Evolutionary conservation across 2,113 vertebrate species (phyloP).

Genomic region (Megaceryle maxima): DNA sequence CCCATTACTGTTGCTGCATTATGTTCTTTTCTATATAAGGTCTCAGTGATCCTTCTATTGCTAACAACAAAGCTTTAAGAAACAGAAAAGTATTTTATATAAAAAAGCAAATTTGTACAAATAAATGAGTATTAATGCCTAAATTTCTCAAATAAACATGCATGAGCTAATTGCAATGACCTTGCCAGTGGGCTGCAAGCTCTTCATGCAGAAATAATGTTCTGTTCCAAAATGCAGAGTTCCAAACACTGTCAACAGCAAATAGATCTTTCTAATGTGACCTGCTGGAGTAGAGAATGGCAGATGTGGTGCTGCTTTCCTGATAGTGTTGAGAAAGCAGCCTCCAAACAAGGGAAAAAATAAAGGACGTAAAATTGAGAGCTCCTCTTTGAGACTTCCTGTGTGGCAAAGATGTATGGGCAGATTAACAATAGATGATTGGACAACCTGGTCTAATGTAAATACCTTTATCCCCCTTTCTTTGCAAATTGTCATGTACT

Average conservation of each 20-base stretch:
- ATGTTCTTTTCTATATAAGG: not conserved
- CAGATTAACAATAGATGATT: not conserved
- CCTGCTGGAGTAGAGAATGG: not conserved
- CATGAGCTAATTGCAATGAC: conserved; percentile 4
- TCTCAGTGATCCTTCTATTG: not conserved
- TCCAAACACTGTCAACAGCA: conserved; percentile 1
- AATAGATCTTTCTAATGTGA: conserved; percentile 11
- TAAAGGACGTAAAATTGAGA: not conserved
- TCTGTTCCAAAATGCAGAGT: not conserved
- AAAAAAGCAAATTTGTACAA: not conserved
- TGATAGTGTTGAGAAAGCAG: not conserved
- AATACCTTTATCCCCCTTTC: not conserved
- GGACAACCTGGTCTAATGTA: not conserved
- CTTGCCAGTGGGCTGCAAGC: conserved; percentile 42
- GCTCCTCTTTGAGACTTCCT: not conserved
- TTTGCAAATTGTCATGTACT: not conserved
- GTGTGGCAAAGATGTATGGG: not conserved
- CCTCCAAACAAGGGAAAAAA: not conserved
- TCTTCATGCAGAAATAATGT: conserved; percentile 13
- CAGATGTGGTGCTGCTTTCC: not conserved
- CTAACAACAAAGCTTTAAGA: not conserved
- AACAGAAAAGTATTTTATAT: not conserved
- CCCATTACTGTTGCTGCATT: not conserved
- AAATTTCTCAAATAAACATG: conserved; percentile 6
- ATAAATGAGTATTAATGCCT: not conserved